phyloP scores from a whole-genome alignment of 2,113 vertebrate species.

The Leucosticte australis region DNA sequence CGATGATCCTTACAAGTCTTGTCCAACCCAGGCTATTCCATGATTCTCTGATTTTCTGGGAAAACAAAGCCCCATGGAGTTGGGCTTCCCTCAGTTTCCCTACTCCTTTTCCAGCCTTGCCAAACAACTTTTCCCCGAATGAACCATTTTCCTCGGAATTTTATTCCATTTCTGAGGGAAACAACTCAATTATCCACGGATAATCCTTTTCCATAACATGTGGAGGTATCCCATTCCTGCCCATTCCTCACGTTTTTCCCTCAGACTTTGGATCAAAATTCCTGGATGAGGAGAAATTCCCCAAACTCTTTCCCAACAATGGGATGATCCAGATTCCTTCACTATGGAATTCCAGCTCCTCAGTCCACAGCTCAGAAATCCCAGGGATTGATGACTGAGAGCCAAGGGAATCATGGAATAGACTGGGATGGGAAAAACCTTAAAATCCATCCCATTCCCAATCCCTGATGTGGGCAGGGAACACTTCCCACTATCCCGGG shows the following conservation, averaged over 20 bases:
- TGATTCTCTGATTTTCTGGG: background rate
- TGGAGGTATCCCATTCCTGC: background rate
- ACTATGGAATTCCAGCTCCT: rapidly evolving
- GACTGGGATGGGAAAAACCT: background rate
- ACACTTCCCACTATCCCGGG: rapidly evolving
- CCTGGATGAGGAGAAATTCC: background rate
- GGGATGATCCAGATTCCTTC: background rate
- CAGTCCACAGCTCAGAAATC: background rate
- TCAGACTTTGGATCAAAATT: background rate
- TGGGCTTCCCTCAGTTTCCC: background rate
- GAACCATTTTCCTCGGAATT: background rate
- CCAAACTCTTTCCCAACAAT: background rate
- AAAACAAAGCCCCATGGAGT: rapidly evolving
- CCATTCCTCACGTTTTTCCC: background rate
- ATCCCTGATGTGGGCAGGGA: too few relatives aligned
- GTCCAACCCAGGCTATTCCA: background rate
- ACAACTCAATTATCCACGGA: background rate
- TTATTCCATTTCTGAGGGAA: background rate
- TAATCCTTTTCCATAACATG: background rate
- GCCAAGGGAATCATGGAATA: background rate
- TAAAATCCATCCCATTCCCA: background rate
- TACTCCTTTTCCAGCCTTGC: background rate
- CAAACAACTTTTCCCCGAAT: background rate
- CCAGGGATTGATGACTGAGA: background rate
- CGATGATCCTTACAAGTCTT: rapidly evolving